Percentiles rank a stretch among this genome's conserved stretches.
Evolutionary conservation across 2,113 vertebrate species (phyloP).

Genomic region (Octodon degus): DNA sequence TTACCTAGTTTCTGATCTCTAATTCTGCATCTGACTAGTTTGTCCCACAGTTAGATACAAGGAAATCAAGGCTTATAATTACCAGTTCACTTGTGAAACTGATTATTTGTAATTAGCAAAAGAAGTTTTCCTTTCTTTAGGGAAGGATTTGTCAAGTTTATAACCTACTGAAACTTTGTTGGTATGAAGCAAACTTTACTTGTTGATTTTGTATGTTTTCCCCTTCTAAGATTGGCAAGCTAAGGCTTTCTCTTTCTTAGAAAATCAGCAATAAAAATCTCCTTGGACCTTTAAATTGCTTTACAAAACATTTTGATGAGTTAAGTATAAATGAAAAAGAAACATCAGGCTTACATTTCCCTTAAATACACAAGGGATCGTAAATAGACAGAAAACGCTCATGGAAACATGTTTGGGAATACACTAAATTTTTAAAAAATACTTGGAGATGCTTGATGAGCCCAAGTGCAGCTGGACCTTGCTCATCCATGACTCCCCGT

Average conservation of each 20-base stretch:
- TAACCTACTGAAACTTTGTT: slow-evolving; percentile 15
- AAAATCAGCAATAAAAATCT: slow-evolving; percentile 75
- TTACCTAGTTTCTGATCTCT: background rate
- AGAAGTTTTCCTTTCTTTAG: slow-evolving; percentile 40
- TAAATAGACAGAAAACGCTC: slow-evolving; percentile 70
- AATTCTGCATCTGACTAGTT: slow-evolving; percentile 19
- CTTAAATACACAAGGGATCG: slow-evolving; percentile 73
- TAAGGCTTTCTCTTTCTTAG: slow-evolving; percentile 68
- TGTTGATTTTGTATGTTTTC: slow-evolving; percentile 39
- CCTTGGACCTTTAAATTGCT: slow-evolving; percentile 69
- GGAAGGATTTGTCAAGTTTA: slow-evolving; percentile 33
- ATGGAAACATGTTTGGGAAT: slow-evolving; percentile 69
- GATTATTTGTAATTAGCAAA: slow-evolving; percentile 43
- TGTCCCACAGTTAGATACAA: background rate
- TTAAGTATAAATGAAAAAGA: slow-evolving; percentile 75
- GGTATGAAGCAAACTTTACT: slow-evolving; percentile 35
- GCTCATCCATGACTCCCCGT: slow-evolving; percentile 66
- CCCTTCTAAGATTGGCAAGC: slow-evolving; percentile 54
- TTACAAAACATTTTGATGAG: slow-evolving; percentile 79
- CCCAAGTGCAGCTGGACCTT: slow-evolving; percentile 72
- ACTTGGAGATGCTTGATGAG: slow-evolving; percentile 62
- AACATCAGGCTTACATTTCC: slow-evolving; percentile 80
- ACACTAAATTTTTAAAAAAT: slow-evolving; percentile 68
- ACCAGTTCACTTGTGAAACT: background rate
- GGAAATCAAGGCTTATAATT: background rate